Evolutionary conservation across 1,140 invertebrate species (phyloP), one percentile per base, ranked within the genome.

Genomic region (Thaumetopoea pityocampa): DNA sequence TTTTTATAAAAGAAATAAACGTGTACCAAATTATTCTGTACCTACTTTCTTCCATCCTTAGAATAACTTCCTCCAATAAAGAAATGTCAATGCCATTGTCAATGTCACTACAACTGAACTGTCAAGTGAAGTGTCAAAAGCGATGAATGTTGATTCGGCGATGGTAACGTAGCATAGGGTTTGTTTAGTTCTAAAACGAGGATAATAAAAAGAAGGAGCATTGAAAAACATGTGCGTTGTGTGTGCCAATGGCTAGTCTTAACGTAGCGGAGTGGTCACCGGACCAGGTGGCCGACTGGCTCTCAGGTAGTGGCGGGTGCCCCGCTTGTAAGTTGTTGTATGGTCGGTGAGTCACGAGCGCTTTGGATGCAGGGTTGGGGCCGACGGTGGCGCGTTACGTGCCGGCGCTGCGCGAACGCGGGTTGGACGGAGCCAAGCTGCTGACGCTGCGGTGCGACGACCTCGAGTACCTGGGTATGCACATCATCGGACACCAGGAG

Each of bases 271-370:
- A 96, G 86, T 98, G 96, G 96, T 92, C 92, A 51, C 91, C 94
- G n/a, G 93, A 96, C 64, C 94, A 97, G 89, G 95, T 97, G 38
- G 94, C 92, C 47, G 94, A 96, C 71, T 98, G 96, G 96, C 84
- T 97, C 44, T 92, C 93, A 92, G 96, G 95, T 51, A 8, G 43
- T 42, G 17, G 5, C 3, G 5, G 29, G 5, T 20, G 7, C 28
- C 6, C 4, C 2, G 12, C 2, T 11, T 8, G 20, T 73, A 35
- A 10, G 23, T 33, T 33, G 33, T 36, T 38, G 24, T 46, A 26
- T 20, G 37, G 44, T 49, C 27, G 57, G 58, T 77, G 71, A 73
- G 43, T 77, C 71, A 71, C 36, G 26, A n/a, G n/a, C n/a, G 22
- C 11, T 20, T 7, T 65, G 42, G 40, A 78, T 79, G 33, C 65